These are phyloP conservation scores for Neodiprion virginianus DNA, from an alignment of 1,140 invertebrate species.

Conservation along the genomic window DNA sequence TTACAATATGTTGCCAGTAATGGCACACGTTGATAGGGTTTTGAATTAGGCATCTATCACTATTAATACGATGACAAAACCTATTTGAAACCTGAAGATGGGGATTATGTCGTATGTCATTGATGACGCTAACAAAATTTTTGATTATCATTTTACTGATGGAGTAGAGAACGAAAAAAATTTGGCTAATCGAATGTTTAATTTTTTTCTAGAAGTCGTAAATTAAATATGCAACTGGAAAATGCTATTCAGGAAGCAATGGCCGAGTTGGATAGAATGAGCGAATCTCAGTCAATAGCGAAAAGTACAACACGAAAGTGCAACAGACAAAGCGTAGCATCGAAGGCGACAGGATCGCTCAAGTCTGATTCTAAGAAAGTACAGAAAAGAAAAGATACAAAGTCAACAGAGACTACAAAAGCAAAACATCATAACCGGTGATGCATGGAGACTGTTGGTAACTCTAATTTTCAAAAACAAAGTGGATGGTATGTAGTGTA, in stretches of 20 bases:
- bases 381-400: slow-evolving; percentile 28
- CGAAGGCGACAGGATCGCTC: slow-evolving; percentile 9
- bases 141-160: slow-evolving; percentile 56
- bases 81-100: slow-evolving; percentile 10
- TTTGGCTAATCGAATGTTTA: slow-evolving; percentile 15
- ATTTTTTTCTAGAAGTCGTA: slow-evolving; percentile 77
- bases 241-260: slow-evolving; percentile 91
- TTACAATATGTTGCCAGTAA: background rate
- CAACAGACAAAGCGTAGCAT: slow-evolving; percentile 27
- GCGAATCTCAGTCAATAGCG: slow-evolving; percentile 13
- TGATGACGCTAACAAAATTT: slow-evolving; percentile 28
- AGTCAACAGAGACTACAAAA: slow-evolving; percentile 37
- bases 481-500: slow-evolving; percentile 11
- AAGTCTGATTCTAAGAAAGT: background rate
- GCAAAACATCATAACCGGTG: slow-evolving; percentile 41
- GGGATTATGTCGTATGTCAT: slow-evolving; percentile 17
- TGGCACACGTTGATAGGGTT: background rate
- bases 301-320: background rate
- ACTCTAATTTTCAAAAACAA: slow-evolving; percentile 8
- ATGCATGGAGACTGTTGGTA: slow-evolving; percentile 26
- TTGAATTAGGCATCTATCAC: background rate
- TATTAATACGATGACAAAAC: background rate
- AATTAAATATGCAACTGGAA: slow-evolving; percentile 86
- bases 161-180: slow-evolving; percentile 14
- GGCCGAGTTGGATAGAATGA: slow-evolving; percentile 77